These are phyloP conservation scores for Scortum barcoo DNA, from an alignment of 2,113 vertebrate species.

Conservation along the genomic window DNA sequence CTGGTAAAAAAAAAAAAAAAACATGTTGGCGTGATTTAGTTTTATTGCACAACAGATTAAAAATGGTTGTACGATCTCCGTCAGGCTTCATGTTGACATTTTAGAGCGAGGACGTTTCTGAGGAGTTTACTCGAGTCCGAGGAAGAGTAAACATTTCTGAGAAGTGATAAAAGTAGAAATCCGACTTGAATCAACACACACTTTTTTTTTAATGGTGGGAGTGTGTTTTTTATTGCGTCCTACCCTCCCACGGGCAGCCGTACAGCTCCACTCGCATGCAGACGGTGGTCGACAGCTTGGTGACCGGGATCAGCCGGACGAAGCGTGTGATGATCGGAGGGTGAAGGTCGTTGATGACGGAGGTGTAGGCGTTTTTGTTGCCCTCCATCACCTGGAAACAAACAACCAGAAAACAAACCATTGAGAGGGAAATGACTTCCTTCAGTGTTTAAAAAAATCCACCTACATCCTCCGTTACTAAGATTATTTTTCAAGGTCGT, in stretches of 20 bases:
- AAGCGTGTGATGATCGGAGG: conserved; percentile 90
- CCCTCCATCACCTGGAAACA: conserved; percentile 86
- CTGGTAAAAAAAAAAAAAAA: no score
- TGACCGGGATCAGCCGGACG: conserved; percentile 89
- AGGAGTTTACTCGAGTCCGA: background rate
- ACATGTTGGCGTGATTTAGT: background rate
- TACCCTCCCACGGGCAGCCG: conserved; percentile 91
- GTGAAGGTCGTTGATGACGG: conserved; percentile 89
- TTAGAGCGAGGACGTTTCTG: background rate
- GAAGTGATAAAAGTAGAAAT: background rate
- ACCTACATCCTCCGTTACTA: no score
- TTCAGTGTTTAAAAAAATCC: no score
- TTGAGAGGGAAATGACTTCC: background rate
- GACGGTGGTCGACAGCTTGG: conserved; percentile 85
- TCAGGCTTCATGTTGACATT: background rate
- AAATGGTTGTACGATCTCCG: no score
- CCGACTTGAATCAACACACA: background rate
- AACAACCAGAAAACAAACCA: background rate
- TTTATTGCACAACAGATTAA: conserved; percentile 1
- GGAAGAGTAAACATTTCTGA: conserved; percentile 25
- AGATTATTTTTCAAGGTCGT: no score
- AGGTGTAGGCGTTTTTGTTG: conserved; percentile 87
- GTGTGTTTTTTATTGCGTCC: conserved; percentile 43
- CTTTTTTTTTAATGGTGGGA: background rate
- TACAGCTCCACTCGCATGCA: conserved; percentile 96